Conservation (phyloP, 2,888 invertebrate genomes). For the Drosophila percnosoma region DNA sequence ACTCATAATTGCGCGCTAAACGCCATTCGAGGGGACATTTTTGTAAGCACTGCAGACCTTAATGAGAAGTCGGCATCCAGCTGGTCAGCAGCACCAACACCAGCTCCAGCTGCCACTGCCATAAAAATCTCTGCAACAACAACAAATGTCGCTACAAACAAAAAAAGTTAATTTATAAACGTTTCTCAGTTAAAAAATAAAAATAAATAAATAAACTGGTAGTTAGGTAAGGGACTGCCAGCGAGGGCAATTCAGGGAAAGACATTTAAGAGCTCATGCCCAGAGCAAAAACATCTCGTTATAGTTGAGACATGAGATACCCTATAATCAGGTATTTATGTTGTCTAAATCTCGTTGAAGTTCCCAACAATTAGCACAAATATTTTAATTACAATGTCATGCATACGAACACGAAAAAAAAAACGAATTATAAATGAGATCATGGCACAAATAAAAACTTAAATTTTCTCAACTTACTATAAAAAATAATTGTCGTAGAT, state of each 20-base stretch:
- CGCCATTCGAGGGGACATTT: constrained; percentile 75
- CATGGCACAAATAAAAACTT: not conserved
- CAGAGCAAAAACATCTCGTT: not conserved
- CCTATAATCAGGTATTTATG: not conserved
- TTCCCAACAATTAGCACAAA: not conserved
- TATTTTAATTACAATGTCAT: not conserved
- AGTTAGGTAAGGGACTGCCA: constrained; percentile 36
- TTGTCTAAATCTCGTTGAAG: not conserved
- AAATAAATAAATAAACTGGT: constrained; percentile 16
- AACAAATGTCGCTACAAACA: constrained; percentile 22
- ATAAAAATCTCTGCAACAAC: constrained; percentile 39
- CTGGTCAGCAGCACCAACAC: constrained; percentile 29
- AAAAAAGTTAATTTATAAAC: constrained; percentile 55
- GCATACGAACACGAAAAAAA: not conserved
- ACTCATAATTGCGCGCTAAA: constrained; percentile 76
- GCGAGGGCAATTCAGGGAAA: constrained; percentile 6
- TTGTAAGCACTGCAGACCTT: constrained; percentile 42
- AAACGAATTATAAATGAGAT: not conserved
- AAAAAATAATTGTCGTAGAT: not conserved
- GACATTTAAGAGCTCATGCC: constrained; percentile 7
- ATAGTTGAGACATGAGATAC: not conserved
- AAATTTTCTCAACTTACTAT: not conserved
- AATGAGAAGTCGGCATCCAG: constrained; percentile 51
- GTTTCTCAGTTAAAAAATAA: constrained; percentile 22
- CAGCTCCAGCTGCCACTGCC: constrained; percentile 28